Conservation (phyloP, 2,797 vertebrate genomes). For the Karalla daura region DNA sequence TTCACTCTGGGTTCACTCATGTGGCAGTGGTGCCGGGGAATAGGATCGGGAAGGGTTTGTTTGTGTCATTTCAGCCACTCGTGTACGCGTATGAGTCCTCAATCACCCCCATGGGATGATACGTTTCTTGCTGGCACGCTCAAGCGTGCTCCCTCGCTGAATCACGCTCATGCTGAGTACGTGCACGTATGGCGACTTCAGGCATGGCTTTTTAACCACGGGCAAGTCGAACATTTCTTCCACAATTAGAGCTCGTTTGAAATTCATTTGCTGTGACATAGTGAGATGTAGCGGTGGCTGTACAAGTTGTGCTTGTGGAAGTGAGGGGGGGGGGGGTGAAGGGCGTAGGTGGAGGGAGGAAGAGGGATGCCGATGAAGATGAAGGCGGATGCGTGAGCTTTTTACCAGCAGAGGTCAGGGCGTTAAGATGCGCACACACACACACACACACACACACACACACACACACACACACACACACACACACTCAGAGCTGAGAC, state of each 20-base stretch:
- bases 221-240: conserved; percentile 4
- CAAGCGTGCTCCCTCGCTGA: neutral
- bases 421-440: conserved; percentile 19
- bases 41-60: neutral
- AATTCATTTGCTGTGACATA: conserved; percentile 17
- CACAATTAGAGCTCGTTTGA: conserved; percentile 11
- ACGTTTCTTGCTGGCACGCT: neutral
- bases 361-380: neutral
- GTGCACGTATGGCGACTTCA: neutral
- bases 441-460: neutral
- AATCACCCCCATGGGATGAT: neutral
- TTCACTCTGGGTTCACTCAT: neutral
- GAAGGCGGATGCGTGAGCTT: neutral
- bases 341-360: neutral
- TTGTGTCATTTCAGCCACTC: neutral
- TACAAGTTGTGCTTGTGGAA: neutral
- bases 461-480: neutral
- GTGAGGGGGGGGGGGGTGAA: neutral
- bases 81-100: neutral
- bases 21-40: neutral
- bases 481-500: too few species aligned
- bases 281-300: neutral
- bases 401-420: conserved; percentile 23
- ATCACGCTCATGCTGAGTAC: neutral
- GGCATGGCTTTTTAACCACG: neutral